Percentiles rank a stretch among this genome's conserved stretches.
Conservation (phyloP, 2,797 vertebrate species). For the Acipenser oxyrinchus region DNA sequence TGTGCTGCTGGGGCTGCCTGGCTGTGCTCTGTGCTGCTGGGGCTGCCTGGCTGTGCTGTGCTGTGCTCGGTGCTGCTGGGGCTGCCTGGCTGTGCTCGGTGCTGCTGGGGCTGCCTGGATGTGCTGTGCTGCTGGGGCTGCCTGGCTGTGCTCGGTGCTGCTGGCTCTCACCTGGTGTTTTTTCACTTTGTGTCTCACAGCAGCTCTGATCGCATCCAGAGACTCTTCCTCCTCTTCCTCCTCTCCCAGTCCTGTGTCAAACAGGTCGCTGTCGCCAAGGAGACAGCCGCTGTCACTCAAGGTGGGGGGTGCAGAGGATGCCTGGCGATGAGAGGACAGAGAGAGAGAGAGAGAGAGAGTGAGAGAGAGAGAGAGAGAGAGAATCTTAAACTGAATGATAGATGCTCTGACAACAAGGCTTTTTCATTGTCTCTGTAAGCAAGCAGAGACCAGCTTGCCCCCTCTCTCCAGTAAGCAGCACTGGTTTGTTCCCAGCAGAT, state of each 20-base stretch:
- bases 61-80: not conserved
- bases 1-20: no score
- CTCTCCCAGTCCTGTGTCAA: constrained; percentile 76
- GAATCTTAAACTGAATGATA: not conserved
- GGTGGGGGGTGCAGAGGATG: constrained; percentile 25
- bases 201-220: constrained; percentile 72
- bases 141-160: not conserved
- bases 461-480: constrained; percentile 19
- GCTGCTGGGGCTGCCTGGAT: no score
- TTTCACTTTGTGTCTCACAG: constrained; percentile 71
- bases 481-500: not conserved
- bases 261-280: constrained; percentile 79
- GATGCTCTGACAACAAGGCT: not conserved
- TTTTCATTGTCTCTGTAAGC: not conserved
- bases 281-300: constrained; percentile 87
- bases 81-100: no score
- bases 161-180: constrained; percentile 53
- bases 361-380: not conserved
- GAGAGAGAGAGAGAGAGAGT: not conserved
- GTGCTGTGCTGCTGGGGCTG: not conserved
- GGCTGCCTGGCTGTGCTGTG: no score
- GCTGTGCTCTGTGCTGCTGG: no score
- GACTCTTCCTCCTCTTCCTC: constrained; percentile 74
- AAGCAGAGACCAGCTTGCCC: not conserved
- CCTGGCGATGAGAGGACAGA: constrained; percentile 28